Evolutionary conservation across 2,797 vertebrate genomes (phyloP).

Genomic region (Ceryle rudis): DNA sequence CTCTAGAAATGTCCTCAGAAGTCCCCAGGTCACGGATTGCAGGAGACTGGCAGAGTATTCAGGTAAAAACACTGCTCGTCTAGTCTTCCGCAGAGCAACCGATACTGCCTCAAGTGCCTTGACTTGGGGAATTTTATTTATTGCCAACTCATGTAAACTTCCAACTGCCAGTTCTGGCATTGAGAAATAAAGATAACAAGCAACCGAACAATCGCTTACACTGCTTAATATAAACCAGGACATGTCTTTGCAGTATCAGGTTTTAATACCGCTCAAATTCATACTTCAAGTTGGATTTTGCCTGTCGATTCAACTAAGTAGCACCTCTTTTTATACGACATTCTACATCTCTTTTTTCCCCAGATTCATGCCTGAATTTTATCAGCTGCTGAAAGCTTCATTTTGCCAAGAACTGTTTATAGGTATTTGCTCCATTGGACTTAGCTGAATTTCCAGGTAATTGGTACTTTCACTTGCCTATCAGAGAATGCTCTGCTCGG

Average conservation of each 20-base stretch:
- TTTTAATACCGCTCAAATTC: not conserved
- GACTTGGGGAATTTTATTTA: not conserved
- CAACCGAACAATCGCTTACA: not conserved
- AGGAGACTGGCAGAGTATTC: not conserved
- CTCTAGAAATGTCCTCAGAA: accelerated
- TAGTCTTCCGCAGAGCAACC: not conserved
- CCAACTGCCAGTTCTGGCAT: not conserved
- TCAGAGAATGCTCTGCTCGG: not conserved
- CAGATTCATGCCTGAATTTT: not conserved
- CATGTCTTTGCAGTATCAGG: not conserved
- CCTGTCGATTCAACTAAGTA: not conserved
- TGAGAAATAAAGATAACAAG: not conserved
- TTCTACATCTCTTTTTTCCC: not conserved
- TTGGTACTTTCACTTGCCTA: not conserved
- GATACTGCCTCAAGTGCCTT: not conserved
- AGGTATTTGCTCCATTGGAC: not conserved
- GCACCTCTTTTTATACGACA: not conserved
- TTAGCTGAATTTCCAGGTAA: not conserved
- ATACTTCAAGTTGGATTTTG: not conserved
- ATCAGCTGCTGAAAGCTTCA: not conserved
- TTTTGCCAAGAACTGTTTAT: not conserved
- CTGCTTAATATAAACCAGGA: not conserved
- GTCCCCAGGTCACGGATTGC: not conserved
- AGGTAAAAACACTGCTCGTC: not conserved
- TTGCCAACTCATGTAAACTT: not conserved